Percentiles rank a stretch among this genome's conserved stretches.
Evolutionary conservation across 2,888 invertebrate species (phyloP).

Genomic region (Neocrepidodera transversa): DNA sequence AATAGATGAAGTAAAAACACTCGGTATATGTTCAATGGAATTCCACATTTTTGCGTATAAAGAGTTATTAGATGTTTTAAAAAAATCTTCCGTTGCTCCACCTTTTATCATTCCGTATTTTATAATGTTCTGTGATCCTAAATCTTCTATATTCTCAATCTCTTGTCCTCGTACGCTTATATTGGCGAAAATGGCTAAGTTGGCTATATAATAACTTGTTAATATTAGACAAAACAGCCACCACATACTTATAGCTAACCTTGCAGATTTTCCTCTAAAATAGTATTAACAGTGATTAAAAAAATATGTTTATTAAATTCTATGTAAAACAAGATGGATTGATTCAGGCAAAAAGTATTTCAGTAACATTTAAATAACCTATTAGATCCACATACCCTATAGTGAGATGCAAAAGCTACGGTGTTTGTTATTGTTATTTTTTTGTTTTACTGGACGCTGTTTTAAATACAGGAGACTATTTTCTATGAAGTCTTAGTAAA

Average conservation of each 20-base stretch:
- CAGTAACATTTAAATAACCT: too few relatives aligned
- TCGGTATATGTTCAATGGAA: conserved; percentile 81
- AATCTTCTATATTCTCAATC: conserved; percentile 89
- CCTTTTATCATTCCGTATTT: conserved; percentile 86
- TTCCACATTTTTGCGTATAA: conserved; percentile 51
- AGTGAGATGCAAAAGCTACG: too few relatives aligned
- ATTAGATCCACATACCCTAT: too few relatives aligned
- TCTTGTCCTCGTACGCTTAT: conserved; percentile 86
- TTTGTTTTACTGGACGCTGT: too few relatives aligned
- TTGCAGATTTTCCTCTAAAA: conserved; percentile 82
- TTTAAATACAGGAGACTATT: too few relatives aligned
- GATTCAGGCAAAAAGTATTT: too few relatives aligned
- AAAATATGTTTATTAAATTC: too few relatives aligned
- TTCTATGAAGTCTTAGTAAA: too few relatives aligned
- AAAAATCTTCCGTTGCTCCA: conserved; percentile 91
- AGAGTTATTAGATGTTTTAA: conserved; percentile 67
- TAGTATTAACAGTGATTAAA: too few relatives aligned
- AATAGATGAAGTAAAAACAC: conserved; percentile 83
- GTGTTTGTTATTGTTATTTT: too few relatives aligned
- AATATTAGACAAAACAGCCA: conserved; percentile 91
- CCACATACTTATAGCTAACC: conserved; percentile 89
- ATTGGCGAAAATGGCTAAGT: conserved; percentile 90
- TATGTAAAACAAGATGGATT: too few relatives aligned
- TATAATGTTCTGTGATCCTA: conserved; percentile 92
- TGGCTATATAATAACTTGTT: conserved; percentile 93